phyloP scores from a whole-genome alignment of 1,140 invertebrate genomes.

The Diorhabda carinulata region DNA sequence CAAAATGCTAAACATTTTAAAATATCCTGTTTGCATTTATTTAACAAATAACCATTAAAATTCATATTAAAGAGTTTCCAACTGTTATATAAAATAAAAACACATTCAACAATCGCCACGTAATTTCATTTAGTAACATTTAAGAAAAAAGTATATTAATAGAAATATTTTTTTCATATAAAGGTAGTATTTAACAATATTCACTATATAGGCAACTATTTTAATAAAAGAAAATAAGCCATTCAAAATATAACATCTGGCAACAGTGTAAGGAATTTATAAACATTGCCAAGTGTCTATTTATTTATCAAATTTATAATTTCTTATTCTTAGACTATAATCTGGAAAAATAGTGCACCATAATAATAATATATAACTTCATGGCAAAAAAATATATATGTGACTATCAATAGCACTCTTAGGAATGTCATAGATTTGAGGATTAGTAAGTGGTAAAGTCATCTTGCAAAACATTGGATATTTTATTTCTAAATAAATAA shows the following conservation, averaged over 20 bases:
- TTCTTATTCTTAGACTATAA: neutral
- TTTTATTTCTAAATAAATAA: neutral
- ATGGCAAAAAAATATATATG: neutral
- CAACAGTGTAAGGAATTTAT: neutral
- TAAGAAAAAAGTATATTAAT: neutral
- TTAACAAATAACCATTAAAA: neutral
- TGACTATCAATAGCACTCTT: constrained; percentile 12
- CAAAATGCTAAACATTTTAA: neutral
- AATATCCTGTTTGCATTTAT: neutral
- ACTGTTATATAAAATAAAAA: neutral
- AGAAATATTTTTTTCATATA: neutral
- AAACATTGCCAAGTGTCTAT: neutral
- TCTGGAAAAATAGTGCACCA: constrained; percentile 2
- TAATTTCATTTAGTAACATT: neutral
- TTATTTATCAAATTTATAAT: neutral
- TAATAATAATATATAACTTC: neutral
- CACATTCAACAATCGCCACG: neutral
- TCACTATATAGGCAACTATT: constrained; percentile 1
- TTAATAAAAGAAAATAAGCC: neutral
- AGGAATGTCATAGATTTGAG: constrained; percentile 3
- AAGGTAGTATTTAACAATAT: neutral
- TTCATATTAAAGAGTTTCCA: neutral
- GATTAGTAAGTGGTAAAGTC: neutral
- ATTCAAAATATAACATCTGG: neutral
- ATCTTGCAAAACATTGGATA: neutral